Evolutionary conservation across 2,797 vertebrate genomes (phyloP).

Genomic region (Microctenopoma steveboyesi): DNA sequence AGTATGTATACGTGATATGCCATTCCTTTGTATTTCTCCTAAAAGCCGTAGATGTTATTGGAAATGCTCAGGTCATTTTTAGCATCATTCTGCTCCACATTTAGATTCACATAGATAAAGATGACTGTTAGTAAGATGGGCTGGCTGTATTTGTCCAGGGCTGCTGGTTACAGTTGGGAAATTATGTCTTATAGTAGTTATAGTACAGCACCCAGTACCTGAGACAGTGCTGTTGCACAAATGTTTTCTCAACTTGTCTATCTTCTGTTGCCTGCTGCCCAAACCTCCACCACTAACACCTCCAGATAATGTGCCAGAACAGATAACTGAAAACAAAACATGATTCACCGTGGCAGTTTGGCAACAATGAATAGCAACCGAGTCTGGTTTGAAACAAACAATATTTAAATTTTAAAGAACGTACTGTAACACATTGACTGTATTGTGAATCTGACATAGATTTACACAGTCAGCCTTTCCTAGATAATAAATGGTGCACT

Average conservation of each 20-base stretch:
- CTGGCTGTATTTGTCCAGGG: conserved; percentile 2
- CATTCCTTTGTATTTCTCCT: background rate
- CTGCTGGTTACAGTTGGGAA: background rate
- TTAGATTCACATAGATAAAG: background rate
- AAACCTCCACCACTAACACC: conserved; percentile 45
- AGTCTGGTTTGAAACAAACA: conserved; percentile 44
- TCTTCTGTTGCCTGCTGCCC: conserved; percentile 42
- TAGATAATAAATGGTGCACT: conserved; percentile 50
- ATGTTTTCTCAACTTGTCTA: conserved; percentile 30
- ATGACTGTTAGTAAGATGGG: background rate
- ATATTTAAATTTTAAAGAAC: conserved; percentile 59
- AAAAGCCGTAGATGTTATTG: background rate
- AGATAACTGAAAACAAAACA: conserved; percentile 57
- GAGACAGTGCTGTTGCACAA: conserved; percentile 5
- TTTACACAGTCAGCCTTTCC: conserved; percentile 39
- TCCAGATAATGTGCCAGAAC: conserved; percentile 48
- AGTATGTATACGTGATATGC: background rate
- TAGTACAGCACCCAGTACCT: too few species aligned
- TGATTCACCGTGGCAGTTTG: conserved; percentile 61
- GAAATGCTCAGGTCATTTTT: background rate
- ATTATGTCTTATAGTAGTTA: too few species aligned
- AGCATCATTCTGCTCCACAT: background rate
- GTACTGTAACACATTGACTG: conserved; percentile 35
- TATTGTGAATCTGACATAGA: conserved; percentile 36
- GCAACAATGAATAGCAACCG: conserved; percentile 41